These are phyloP conservation scores for Rachycentron canadum DNA, from an alignment of 2,797 vertebrate genomes.

Conservation along the genomic window DNA sequence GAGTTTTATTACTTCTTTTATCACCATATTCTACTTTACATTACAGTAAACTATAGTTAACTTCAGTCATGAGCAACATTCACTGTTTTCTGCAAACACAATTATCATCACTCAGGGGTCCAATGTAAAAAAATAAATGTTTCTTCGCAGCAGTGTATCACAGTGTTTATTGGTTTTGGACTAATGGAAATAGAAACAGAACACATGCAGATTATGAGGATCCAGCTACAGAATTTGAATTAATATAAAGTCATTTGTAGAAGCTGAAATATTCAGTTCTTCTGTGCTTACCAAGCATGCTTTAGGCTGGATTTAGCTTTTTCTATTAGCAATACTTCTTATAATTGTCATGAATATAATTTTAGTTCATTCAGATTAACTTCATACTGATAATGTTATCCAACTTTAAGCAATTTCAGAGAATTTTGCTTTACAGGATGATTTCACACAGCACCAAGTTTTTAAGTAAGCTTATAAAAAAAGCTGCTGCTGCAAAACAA, in stretches of 20 bases:
- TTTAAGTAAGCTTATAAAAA: slow-evolving; percentile 23
- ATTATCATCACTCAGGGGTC: slow-evolving; percentile 42
- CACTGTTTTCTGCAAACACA: slow-evolving; percentile 43
- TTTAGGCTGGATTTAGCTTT: slow-evolving; percentile 19
- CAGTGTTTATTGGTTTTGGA: slow-evolving; percentile 45
- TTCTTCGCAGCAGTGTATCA: slow-evolving; percentile 21
- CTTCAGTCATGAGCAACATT: slow-evolving; percentile 34
- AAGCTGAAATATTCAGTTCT: slow-evolving; percentile 12
- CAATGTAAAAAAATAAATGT: slow-evolving; percentile 26
- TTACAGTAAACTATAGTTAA: slow-evolving; percentile 65
- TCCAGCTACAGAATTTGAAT: slow-evolving; percentile 24
- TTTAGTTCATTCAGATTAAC: not conserved
- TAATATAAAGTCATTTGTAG: not conserved
- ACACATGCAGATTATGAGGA: slow-evolving; percentile 12
- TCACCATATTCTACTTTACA: slow-evolving; percentile 53
- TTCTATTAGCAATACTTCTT: slow-evolving; percentile 10
- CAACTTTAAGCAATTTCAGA: not conserved
- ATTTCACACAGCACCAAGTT: slow-evolving; percentile 33
- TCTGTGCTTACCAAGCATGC: not conserved
- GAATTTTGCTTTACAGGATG: not conserved
- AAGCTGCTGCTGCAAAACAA: slow-evolving; percentile 4
- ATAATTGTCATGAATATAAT: slow-evolving; percentile 21
- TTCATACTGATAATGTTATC: slow-evolving; percentile 20
- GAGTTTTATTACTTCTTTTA: slow-evolving; percentile 61
- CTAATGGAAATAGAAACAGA: slow-evolving; percentile 31